Evolutionary conservation across 2,113 vertebrate species (phyloP).

Genomic region (Nothobranchius furzeri): DNA sequence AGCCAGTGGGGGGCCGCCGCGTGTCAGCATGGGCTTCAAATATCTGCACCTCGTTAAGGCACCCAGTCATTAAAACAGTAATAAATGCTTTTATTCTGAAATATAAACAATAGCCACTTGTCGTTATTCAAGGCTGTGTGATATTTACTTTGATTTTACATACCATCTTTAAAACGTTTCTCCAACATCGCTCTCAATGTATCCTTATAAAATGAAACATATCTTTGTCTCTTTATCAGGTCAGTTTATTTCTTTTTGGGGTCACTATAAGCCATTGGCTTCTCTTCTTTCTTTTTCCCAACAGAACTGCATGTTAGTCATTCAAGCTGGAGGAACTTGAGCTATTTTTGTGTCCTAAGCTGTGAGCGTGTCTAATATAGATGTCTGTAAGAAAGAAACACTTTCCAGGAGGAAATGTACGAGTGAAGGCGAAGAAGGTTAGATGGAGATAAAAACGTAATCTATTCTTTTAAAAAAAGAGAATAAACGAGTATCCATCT

Average conservation of each 20-base stretch:
- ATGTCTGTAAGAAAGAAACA: conserved; percentile 16
- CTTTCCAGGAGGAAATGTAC: conserved; percentile 8
- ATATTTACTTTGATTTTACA: no score
- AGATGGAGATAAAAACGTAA: conserved; percentile 27
- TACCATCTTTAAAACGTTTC: no score
- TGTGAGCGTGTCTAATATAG: conserved; percentile 34
- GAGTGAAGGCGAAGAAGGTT: conserved; percentile 3
- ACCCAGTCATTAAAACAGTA: background rate
- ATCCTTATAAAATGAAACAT: no score
- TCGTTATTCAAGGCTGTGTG: no score
- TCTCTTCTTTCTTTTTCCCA: conserved; percentile 13
- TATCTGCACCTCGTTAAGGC: conserved; percentile 83
- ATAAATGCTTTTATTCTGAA: conserved; percentile 1
- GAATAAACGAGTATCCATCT: conserved; percentile 11
- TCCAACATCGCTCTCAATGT: no score
- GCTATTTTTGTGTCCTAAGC: conserved; percentile 39
- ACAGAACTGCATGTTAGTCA: conserved; percentile 40
- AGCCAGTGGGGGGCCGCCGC: conserved; percentile 82
- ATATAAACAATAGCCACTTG: background rate
- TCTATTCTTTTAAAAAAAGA: background rate
- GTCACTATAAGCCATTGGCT: conserved; percentile 13
- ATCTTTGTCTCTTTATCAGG: background rate
- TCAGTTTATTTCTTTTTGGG: conserved; percentile 7
- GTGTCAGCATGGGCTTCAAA: conserved; percentile 84
- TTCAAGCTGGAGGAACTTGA: conserved; percentile 40